phyloP scores from a whole-genome alignment of 2,113 vertebrate species.

The Barnardius zonarius region DNA sequence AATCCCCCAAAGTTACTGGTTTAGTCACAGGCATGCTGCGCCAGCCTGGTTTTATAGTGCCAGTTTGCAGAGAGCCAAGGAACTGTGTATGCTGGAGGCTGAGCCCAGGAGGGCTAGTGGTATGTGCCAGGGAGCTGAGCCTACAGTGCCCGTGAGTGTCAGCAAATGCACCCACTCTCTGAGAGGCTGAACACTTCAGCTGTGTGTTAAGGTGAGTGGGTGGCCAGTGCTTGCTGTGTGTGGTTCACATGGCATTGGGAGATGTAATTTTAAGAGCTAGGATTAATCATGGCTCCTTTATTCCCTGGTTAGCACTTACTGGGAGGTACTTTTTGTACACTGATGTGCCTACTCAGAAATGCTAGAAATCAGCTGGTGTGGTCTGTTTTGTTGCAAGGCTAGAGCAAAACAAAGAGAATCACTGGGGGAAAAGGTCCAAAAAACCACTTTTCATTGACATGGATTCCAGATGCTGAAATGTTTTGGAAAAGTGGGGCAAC shows the following conservation, averaged over 20 bases:
- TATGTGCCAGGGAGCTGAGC: not conserved
- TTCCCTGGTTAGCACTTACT: not conserved
- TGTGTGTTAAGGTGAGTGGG: not conserved
- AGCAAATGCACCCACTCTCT: not conserved
- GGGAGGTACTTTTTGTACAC: not conserved
- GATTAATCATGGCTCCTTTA: not conserved
- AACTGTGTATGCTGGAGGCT: not conserved
- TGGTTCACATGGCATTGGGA: not conserved
- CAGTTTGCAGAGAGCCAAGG: not conserved
- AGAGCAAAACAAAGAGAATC: not conserved
- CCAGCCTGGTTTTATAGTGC: not conserved
- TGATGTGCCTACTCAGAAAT: not conserved
- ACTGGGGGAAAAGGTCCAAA: rapidly evolving
- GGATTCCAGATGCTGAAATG: not conserved
- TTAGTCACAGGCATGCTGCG: not conserved
- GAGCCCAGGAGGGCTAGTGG: not conserved
- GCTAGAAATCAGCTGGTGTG: not conserved
- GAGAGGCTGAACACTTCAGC: not conserved
- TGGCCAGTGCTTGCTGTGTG: not conserved
- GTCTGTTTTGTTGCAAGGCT: not conserved
- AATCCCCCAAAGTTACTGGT: not conserved
- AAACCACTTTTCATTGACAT: rapidly evolving
- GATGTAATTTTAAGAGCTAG: not conserved
- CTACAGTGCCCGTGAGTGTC: rapidly evolving
- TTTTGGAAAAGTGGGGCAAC: not conserved